Conservation (phyloP, 2,888 invertebrate genomes). For the Saturnia pavonia region DNA sequence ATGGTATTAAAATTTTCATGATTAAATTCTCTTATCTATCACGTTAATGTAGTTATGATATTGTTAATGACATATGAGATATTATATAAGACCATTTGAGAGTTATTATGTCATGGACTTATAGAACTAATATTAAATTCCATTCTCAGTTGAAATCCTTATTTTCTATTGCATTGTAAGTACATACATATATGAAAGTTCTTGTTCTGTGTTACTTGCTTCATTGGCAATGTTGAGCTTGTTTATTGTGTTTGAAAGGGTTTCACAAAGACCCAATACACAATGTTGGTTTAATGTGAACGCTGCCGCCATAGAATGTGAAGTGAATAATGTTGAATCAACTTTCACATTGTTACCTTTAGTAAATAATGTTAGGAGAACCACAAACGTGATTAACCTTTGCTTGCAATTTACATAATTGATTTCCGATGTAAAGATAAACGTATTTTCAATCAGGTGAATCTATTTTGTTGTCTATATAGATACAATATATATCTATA, state of each 20-base stretch:
- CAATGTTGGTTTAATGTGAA: slow-evolving; percentile 32
- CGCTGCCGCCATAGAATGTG: slow-evolving; percentile 32
- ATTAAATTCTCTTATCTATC: neutral
- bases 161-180: neutral
- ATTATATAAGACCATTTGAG: too few species aligned
- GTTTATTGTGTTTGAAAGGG: slow-evolving; percentile 64
- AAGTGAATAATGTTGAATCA: slow-evolving; percentile 32
- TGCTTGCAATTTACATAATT: slow-evolving; percentile 5
- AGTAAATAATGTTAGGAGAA: slow-evolving; percentile 17
- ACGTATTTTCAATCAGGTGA: neutral
- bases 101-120: neutral
- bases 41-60: too few species aligned
- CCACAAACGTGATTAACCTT: slow-evolving; percentile 11
- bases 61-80: too few species aligned
- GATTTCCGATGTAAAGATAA: slow-evolving; percentile 12
- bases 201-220: slow-evolving; percentile 31
- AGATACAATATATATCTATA: too few species aligned
- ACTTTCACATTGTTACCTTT: slow-evolving; percentile 31
- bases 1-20: neutral
- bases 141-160: neutral
- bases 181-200: neutral
- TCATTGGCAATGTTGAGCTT: slow-evolving; percentile 50
- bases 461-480: neutral
- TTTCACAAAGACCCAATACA: slow-evolving; percentile 56
- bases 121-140: neutral